A percentile compares a stretch with the other conserved stretches of the same genome.
These are phyloP conservation scores for Agonopterix heracliana DNA, from an alignment of 2,888 invertebrate genomes.

Conservation along the genomic window DNA sequence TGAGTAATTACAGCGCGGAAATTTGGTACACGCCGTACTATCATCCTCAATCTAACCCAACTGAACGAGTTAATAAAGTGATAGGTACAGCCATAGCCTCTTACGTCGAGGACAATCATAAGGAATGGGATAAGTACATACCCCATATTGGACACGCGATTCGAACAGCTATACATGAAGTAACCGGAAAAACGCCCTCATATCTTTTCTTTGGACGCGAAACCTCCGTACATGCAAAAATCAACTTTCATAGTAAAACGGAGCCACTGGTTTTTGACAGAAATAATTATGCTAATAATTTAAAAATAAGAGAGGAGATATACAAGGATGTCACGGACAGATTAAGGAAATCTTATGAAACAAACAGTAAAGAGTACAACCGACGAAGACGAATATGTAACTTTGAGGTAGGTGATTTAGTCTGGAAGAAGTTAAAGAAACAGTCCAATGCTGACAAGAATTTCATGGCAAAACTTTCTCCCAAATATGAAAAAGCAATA, in stretches of 20 bases:
- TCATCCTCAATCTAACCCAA: conserved; percentile 32
- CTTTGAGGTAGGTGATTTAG: conserved; percentile 1
- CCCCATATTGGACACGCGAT: conserved; percentile 23
- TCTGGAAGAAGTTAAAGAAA: not conserved
- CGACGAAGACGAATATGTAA: not conserved
- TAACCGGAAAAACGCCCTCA: not conserved
- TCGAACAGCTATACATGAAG: conserved; percentile 9
- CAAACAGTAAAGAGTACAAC: not conserved
- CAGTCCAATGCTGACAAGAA: not conserved
- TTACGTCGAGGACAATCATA: conserved; percentile 14
- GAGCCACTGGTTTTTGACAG: not conserved
- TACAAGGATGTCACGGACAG: not conserved
- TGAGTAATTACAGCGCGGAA: conserved; percentile 1
- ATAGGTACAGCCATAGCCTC: conserved; percentile 26
- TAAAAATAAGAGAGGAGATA: not conserved
- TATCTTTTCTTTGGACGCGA: not conserved
- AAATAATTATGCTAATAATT: conserved; percentile 10
- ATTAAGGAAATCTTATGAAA: not conserved
- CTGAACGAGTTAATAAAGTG: too few species aligned
- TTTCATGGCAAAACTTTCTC: conserved; percentile 1
- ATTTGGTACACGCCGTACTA: conserved; percentile 18
- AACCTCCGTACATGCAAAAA: conserved; percentile 13
- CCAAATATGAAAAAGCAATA: conserved; percentile 1
- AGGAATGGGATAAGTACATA: conserved; percentile 21
- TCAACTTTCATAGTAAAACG: not conserved